Base-by-base conservation (phyloP, 2,113 vertebrate species). In the Hypocryptadius cinnamomeus region DNA sequence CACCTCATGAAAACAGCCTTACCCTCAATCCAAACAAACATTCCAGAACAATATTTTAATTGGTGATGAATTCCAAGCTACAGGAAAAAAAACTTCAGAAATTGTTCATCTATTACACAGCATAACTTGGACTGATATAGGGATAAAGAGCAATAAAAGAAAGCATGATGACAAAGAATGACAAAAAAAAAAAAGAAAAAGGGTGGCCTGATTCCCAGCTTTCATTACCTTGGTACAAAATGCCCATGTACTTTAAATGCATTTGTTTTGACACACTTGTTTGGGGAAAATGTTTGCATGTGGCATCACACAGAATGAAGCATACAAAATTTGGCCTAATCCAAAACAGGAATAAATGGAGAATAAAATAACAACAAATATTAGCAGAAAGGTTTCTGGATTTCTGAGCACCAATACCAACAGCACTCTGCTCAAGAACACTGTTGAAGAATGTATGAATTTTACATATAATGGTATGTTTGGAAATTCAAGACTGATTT, bases 391-490 rank as follows among this genome's bases (percentile, higher is more conserved):
- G 9, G 6, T n/a, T 66, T 54, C 20, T 85, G 35, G 22, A 65
- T 65, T 91, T 87, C 56, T 79, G n/a, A 93, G 56, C 59, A 61
- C 4, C 11, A 39, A 23, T 5, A 23, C 10, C 15, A 21, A 18
- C 48, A 69, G 5, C 1, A 1, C 48, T 59, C 48, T 68, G 42
- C 42, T 53, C 33, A 66, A n/a, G n/a, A 57, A 45, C 10, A 8
- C 19, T 23, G 2, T 0, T 45, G 48, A 88, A 60, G 23, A 72
- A 37, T 5, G 8, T 1, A 17, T 15, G 2, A 28, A n/a, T 60
- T 54, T 76, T 64, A 68, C 33, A 27, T 24, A 10, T 3, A 10
- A n/a, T 30, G 10, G 45, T 24, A 22, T 7, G 5, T 35, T 54
- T 59, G 33, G 59, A 88, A 79, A 85, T 27, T 82, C 44, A 76